Base-by-base conservation (phyloP, 1,140 invertebrate genomes). In the Caenorhabditis briggsae region DNA sequence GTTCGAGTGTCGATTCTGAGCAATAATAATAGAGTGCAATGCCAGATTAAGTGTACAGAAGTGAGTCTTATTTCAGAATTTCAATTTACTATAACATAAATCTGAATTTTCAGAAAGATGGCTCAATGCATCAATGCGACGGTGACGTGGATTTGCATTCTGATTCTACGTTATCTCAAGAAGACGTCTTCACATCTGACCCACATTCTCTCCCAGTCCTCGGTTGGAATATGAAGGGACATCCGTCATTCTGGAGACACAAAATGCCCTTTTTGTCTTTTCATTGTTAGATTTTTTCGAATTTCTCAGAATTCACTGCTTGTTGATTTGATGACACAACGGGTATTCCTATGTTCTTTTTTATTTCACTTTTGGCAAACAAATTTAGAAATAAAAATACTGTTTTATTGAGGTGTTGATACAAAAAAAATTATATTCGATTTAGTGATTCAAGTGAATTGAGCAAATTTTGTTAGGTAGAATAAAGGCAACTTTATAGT, bases 191-290 rank as follows among this genome's bases (percentile, higher is more conserved):
- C 78, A 86, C 89, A 11, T 86, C 92, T n/a, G 92, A 92, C 82
- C 86, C 86, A n/a, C 55, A 82, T 18, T 88, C 86, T 70, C 84
- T 91, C 33, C 88, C 89, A 16, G 82, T 91, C 16, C 85, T 91
- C 16, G 91, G 91, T 20, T 91, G 91, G 91, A 87, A 90, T 84
- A 92, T 91, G 91, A 78, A 87, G 33, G 91, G 92, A 18, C 90
- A 92, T 87, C 92, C 91, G 5, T 85, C 90, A 0, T 82, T 89
- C 33, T 91, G 91, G 91, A 61, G 78, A 16, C 89, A 92, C 46
- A 84, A 84, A 88, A 91, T 92, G 91, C 83, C 91, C 25, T 91
- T 88, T 86, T 88, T 91, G 55, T 84, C 92, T 16, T 92, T 91
- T 48, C 41, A 78, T 53, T 88, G 88, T 74, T 88, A 87, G 33